Base-by-base conservation (phyloP, 2,113 vertebrate species). In the Esox niger region DNA sequence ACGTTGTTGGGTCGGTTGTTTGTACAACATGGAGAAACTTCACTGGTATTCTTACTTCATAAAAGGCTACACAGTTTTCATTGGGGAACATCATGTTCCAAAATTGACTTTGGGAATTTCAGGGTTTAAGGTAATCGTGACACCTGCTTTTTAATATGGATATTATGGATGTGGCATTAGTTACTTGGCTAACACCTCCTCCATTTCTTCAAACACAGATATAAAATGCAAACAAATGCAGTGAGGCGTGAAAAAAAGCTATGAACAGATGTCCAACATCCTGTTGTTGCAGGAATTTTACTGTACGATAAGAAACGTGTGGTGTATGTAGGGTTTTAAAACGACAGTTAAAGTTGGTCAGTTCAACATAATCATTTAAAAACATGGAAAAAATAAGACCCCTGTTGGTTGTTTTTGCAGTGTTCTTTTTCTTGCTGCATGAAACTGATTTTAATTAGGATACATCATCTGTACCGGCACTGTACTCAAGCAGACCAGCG, bases 1-100 rank as follows among this genome's bases (percentile, higher is more conserved):
- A 30, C 10, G 61, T 73, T 70, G 72, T 71, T 76, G 26, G 69
- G 59, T 54, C 6, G 6, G 43, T 70, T 78, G 70, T 79, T 80
- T 78, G 72, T 61, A 55, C 27, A 68, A 70, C 17, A 73, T 38
- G 23, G 33, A 6, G 31, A 74, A 82, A 71, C 56, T 65, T 62
- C 7, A 0, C 0, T 47, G n/a, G 30, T 77, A 33, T 47, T 64
- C 31, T 11, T 64, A 58, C 65, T 75, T 77, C 56, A 47, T 27
- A 57, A 60, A 58, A 46, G 64, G 49, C 23, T 26, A 4, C 6
- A 66, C 3, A 33, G 33, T 3, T 31, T 47, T 29, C 17, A 15
- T 66, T 46, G 13, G 67, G 49, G 59, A 75, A 70, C 65, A 35
- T 64, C 26, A 25, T 2, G 9, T 64, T 68, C 33, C 27, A 33